phyloP scores from a whole-genome alignment of 2,888 invertebrate species.

The Mechanitis messenoides region DNA sequence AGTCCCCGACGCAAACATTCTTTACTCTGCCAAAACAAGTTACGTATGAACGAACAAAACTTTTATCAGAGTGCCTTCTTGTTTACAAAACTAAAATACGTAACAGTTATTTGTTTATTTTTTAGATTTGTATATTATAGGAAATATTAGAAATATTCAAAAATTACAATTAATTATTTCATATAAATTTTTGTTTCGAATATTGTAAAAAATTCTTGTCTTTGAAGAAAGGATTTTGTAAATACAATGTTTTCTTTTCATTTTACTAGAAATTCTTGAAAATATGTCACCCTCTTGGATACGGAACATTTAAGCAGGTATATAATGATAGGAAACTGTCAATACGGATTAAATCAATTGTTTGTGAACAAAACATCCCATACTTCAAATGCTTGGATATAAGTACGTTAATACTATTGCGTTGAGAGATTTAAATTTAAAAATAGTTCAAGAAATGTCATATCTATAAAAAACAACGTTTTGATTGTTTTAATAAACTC shows the following conservation, averaged over 20 bases:
- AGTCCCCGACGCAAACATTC: constrained; percentile 21
- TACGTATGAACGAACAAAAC: constrained; percentile 20
- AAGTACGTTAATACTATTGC: constrained; percentile 7
- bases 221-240: neutral
- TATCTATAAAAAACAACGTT: no score
- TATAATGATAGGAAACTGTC: constrained; percentile 20
- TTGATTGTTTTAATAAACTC: no score
- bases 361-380: constrained; percentile 12
- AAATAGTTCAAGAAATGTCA: neutral
- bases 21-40: constrained; percentile 21
- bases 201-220: no score
- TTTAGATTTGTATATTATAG: neutral
- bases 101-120: neutral
- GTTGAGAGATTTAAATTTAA: neutral
- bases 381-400: constrained; percentile 11
- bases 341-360: constrained; percentile 15
- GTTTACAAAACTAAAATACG: constrained; percentile 19
- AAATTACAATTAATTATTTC: no score
- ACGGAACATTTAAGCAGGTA: constrained; percentile 23
- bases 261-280: constrained; percentile 49
- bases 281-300: constrained; percentile 54
- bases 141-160: no score
- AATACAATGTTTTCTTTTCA: neutral
- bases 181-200: no score
- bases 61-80: constrained; percentile 25